A percentile compares a stretch with the other conserved stretches of the same genome.
Conservation (phyloP, 2,797 vertebrate species). For the Hozukius guyotensis region DNA sequence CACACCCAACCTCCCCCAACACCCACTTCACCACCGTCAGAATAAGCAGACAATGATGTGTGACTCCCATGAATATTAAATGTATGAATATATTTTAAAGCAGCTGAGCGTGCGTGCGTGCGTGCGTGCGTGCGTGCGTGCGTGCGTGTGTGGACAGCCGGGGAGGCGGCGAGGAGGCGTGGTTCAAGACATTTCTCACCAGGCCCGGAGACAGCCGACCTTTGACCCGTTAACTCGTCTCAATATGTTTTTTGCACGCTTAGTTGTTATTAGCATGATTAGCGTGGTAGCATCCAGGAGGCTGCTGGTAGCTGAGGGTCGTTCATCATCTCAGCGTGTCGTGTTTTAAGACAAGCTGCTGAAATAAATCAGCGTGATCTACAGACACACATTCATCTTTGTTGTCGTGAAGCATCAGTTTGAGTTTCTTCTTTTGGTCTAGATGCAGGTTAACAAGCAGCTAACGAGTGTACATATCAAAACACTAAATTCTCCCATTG, state of each 20-base stretch:
- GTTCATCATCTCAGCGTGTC: not conserved
- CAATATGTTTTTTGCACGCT: slow-evolving; percentile 36
- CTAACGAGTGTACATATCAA: not conserved
- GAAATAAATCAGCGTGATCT: slow-evolving; percentile 1
- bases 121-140: slow-evolving; percentile 15
- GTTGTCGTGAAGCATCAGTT: no score
- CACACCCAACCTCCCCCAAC: not conserved
- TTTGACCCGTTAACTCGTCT: slow-evolving; percentile 43
- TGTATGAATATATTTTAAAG: slow-evolving; percentile 24
- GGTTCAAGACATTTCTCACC: slow-evolving; percentile 36
- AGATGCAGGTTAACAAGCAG: not conserved
- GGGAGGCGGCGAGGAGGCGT: slow-evolving; percentile 18
- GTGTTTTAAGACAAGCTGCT: not conserved
- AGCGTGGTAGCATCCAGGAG: not conserved
- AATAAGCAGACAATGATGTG: slow-evolving; percentile 42
- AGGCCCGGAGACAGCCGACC: slow-evolving; percentile 6
- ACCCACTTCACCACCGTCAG: not conserved
- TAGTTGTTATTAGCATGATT: slow-evolving; percentile 23
- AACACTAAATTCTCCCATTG: not conserved
- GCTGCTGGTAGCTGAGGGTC: not conserved
- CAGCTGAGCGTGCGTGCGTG: slow-evolving; percentile 9
- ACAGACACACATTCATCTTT: not conserved
- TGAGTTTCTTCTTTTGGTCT: no score
- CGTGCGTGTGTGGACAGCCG: slow-evolving; percentile 9
- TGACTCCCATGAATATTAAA: slow-evolving; percentile 51